A percentile compares a stretch with the other conserved stretches of the same genome.
Evolutionary conservation across 92 coral and sea anemone genomes (phyloP).

Genomic region (Micromussa lordhowensis): DNA sequence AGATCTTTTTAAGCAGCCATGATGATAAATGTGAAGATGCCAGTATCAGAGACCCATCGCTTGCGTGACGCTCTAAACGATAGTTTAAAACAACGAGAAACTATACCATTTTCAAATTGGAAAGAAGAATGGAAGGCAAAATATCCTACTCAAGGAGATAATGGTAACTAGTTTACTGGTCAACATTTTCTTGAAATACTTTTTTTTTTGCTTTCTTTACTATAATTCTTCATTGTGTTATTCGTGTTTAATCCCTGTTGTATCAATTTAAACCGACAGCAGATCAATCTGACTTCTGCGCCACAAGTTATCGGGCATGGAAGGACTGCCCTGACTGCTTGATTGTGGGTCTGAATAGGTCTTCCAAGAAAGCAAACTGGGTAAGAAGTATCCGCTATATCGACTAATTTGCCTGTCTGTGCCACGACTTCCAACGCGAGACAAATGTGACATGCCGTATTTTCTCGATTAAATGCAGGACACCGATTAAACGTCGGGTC

Average conservation of each 20-base stretch:
- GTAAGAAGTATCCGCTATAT: background rate
- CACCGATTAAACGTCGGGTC: too few relatives aligned
- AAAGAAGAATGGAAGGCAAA: conserved; percentile 1
- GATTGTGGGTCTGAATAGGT: background rate
- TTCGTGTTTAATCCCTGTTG: too few relatives aligned
- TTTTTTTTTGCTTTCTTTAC: background rate
- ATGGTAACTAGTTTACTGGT: background rate
- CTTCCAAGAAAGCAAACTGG: background rate
- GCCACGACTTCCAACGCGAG: too few relatives aligned
- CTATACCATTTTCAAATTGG: conserved; percentile 5
- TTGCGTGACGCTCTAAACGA: conserved; percentile 15
- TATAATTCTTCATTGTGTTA: background rate
- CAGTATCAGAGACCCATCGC: background rate
- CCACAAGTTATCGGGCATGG: conserved; percentile 12
- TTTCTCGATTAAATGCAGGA: too few relatives aligned
- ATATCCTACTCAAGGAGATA: background rate
- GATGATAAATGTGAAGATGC: background rate
- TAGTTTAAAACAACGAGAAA: background rate
- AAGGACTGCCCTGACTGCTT: conserved; percentile 15
- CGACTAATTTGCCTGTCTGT: too few relatives aligned
- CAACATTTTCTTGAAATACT: background rate
- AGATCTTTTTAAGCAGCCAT: background rate
- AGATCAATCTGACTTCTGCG: background rate
- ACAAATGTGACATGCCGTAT: too few relatives aligned
- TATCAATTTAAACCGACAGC: background rate